Conservation (phyloP, 2,113 vertebrate genomes). For the Channa maculata region DNA sequence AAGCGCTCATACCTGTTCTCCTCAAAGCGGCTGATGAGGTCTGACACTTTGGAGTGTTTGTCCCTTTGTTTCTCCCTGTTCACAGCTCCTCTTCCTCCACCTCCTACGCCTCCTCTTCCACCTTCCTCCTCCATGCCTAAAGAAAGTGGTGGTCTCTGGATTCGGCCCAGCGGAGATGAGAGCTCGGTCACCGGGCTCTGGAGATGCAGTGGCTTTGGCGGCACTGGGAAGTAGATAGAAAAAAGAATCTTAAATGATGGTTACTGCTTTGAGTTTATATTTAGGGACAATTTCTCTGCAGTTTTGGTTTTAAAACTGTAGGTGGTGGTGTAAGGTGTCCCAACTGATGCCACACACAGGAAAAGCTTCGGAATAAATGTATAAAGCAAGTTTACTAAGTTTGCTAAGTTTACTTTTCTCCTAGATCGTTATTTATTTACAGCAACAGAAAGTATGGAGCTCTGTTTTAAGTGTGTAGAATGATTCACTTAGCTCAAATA, state of each 20-base stretch:
- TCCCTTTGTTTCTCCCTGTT: constrained; percentile 72
- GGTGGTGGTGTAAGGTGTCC: constrained; percentile 58
- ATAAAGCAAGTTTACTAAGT: too few species aligned
- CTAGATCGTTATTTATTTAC: not conserved
- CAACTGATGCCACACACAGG: not conserved
- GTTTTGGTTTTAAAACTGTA: constrained; percentile 40
- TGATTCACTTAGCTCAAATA: constrained; percentile 63
- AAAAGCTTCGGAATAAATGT: not conserved
- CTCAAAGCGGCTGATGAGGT: constrained; percentile 97
- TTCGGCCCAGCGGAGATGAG: constrained; percentile 73
- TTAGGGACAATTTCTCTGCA: constrained; percentile 13
- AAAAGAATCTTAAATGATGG: not conserved
- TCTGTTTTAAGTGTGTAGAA: constrained; percentile 42
- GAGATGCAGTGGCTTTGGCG: constrained; percentile 93
- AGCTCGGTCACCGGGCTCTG: constrained; percentile 85
- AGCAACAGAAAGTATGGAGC: constrained; percentile 14
- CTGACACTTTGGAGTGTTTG: constrained; percentile 90
- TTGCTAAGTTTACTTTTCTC: not conserved
- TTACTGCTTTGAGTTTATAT: not conserved
- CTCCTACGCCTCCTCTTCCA: constrained; percentile 75
- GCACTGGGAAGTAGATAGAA: constrained; percentile 85
- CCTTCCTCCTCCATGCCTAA: constrained; percentile 89
- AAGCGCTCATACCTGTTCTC: constrained; percentile 87
- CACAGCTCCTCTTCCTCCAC: constrained; percentile 76
- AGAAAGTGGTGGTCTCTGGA: constrained; percentile 60